Conservation (phyloP, 1,140 invertebrate genomes). For the Eupristina koningsbergeri region DNA sequence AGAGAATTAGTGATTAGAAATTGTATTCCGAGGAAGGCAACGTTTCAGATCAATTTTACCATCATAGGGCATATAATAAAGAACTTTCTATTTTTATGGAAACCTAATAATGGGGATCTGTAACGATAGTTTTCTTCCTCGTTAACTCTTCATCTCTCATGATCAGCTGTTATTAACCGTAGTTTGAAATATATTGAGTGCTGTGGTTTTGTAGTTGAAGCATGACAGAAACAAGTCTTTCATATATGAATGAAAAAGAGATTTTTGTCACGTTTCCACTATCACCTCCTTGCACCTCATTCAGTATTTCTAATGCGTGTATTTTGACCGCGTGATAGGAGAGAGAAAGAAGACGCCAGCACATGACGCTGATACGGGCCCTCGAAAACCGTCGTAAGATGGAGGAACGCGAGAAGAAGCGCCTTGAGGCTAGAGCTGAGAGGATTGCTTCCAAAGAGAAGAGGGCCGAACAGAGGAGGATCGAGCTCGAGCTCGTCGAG, state of each 20-base stretch:
- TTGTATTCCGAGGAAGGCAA: neutral
- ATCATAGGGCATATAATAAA: neutral
- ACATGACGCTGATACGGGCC: slow-evolving; percentile 90
- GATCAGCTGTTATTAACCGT: slow-evolving; percentile 28
- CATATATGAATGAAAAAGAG: neutral
- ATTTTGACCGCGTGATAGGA: slow-evolving; percentile 77
- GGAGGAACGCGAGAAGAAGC: slow-evolving; percentile 90
- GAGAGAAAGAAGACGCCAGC: slow-evolving; percentile 90
- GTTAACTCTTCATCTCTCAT: slow-evolving; percentile 23
- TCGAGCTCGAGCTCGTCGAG: slow-evolving; percentile 88
- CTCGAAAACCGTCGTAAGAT: slow-evolving; percentile 88
- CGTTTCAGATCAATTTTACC: neutral
- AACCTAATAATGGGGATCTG: neutral
- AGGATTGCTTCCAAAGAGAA: slow-evolving; percentile 86
- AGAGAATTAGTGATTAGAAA: neutral
- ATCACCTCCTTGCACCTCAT: neutral
- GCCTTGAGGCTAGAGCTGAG: slow-evolving; percentile 85
- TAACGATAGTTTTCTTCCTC: neutral
- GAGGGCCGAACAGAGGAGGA: slow-evolving; percentile 84
- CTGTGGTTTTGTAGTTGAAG: slow-evolving; percentile 38
- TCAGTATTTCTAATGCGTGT: neutral
- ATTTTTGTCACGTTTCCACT: slow-evolving; percentile 9
- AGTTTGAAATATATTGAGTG: slow-evolving; percentile 28
- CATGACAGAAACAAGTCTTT: slow-evolving; percentile 27
- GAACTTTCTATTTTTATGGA: too few relatives aligned